Evolutionary conservation across 2,888 invertebrate genomes (phyloP), one percentile per base, ranked within the genome.

Genomic region (Phyllotreta striolata): DNA sequence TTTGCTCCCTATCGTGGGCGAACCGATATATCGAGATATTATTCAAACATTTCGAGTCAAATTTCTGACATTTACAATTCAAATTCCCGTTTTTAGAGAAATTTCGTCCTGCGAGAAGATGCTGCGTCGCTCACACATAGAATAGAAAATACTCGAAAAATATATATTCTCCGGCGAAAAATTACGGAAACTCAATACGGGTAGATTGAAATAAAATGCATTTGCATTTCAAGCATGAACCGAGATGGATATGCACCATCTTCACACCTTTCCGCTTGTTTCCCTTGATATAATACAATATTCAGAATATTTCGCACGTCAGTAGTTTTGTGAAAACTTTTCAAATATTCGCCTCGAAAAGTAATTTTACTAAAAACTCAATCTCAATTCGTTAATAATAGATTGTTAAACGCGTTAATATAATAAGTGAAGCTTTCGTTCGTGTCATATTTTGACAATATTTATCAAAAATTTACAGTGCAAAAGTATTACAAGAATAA

Each of bases 1-100:
- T 24, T 24, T 4, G 24, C 24, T 24, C 24, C 2, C 24, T n/a
- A 24, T 24, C 24, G 24, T 4, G 2, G 24, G 24, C 24, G 43
- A 60, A 51, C 35, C 43, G 44, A 59, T 52, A 43, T 37, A 49
- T 59, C 12, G 58, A 49, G 6, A 59, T 13, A 43, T 59, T 43
- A 51, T 59, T 52, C 59, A 58, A 37, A 49, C 47, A 43, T 40
- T 41, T 51, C 13, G 40, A 56, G 55, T 14, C 58, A 57, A 55
- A 54, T 57, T 63, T 46, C 13, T 39, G 37, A 37, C 37, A 62
- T 64, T 60, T 63, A 43, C 67, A 64, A 57, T 64, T 63, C 60
- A 60, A 54, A 67, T 64, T 65, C 49, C 14, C 38, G 34, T 60
- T 56, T 41, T 41, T 47, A 57, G 64, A 55, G 62, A 64, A 57